Evolutionary conservation across 2,113 vertebrate genomes (phyloP).

Genomic region (Pontoporia blainvillei): DNA sequence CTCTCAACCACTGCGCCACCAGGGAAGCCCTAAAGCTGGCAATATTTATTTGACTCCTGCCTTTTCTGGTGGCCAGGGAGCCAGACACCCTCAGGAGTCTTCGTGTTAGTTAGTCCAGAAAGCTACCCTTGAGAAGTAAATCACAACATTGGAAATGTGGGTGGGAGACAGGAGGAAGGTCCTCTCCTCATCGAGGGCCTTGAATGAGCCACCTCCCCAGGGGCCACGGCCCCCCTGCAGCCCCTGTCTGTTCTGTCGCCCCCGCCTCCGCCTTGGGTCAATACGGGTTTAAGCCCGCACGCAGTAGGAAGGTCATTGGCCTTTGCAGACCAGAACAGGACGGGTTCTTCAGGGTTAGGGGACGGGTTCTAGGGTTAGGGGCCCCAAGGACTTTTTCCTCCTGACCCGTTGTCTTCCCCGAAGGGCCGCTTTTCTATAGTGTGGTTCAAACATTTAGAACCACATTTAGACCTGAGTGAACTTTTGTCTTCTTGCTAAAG

Average conservation of each 20-base stretch:
- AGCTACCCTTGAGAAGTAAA: not conserved
- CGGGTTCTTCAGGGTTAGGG: fast-evolving
- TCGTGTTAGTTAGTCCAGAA: not conserved
- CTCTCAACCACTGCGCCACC: too few relatives aligned
- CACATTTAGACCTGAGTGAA: not conserved
- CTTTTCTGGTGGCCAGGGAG: not conserved
- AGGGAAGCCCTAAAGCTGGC: too few relatives aligned
- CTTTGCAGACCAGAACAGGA: not conserved
- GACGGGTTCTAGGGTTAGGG: fast-evolving
- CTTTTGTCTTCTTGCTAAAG: not conserved
- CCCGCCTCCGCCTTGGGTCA: fast-evolving
- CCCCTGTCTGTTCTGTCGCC: too few relatives aligned
- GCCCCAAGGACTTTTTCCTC: not conserved
- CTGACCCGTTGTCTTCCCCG: not conserved
- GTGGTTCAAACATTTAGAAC: not conserved
- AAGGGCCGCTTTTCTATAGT: not conserved
- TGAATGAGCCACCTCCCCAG: not conserved
- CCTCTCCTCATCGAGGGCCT: not conserved
- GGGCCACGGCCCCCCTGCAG: fast-evolving
- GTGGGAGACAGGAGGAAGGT: not conserved
- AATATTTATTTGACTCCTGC: not conserved
- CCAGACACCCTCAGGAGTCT: not conserved
- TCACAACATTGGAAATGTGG: fast-evolving
- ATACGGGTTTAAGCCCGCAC: fast-evolving
- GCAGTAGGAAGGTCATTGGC: not conserved